Base-by-base conservation (phyloP, 1,140 invertebrate species). In the Aphelinus certus region DNA sequence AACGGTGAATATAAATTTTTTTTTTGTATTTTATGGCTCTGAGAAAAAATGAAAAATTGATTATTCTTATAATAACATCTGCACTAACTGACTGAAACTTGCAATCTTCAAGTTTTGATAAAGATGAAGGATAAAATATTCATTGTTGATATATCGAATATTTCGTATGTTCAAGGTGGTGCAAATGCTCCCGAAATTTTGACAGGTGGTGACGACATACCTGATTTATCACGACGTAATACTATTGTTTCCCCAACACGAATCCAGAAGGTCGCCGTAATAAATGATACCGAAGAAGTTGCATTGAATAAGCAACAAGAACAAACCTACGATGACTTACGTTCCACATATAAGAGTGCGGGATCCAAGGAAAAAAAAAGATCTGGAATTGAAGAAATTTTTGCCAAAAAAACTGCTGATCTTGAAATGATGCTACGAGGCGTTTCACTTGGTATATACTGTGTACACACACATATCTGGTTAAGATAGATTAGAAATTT, bases 191-290 rank as follows among this genome's bases (percentile, higher is more conserved):
- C 46, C 1, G 66, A 75, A 9, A 69, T 57, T 10, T 46, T 79
- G 3, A 53, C 46, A 51, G 73, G 61, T 49, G 75, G 80, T 61
- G 77, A 79, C 46, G 77, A 78, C 49, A 72, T 75, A 56, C 56
- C 76, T n/a, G 83, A 87, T 79, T 77, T 86, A 56, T 77, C 80
- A 1, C 81, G 87, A 73, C 82, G 88, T 72, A 81, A 89, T 77
- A 88, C 87, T 3, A 82, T 88, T 73, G 81, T 88, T 4, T 81
- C 87, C 57, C 84, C 87, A 46, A 76, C 73, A 45, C 79, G 51
- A 9, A 69, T 84, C 55, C 82, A 89, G 78, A 80, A 87, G 81
- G 77, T 86, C 7, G 78, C 83, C 68, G 73, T 71, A 64, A 80
- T 83, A 67, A 58, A 76, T 45, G 56, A 77, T 42, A 74, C 77